Base-by-base conservation (phyloP, 2,113 vertebrate species). In the Zapus hudsonius region DNA sequence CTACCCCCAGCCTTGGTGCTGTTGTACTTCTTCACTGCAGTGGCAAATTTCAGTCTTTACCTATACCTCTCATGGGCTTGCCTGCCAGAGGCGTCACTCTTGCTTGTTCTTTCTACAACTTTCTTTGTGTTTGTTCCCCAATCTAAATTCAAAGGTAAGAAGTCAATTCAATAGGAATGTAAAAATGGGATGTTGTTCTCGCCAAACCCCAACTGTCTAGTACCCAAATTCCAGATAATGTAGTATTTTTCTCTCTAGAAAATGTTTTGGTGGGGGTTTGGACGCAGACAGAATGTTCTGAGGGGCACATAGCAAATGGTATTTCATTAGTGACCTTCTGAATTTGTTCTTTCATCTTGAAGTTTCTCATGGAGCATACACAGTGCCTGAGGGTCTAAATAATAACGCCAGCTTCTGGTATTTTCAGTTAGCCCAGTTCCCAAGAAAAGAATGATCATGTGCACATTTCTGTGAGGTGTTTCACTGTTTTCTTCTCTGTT, bases 201-300 rank as follows among this genome's bases (percentile, higher is more conserved):
- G 61, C 63, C 63, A 70, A n/a, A 84, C 89, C 70, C 73, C 36
- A 55, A 52, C 84, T n/a, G 42, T 91, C 66, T 44, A 83, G 31
- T 9, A 72, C 52, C 52, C 55, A 84, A 59, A 91, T 72, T 74
- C 31, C 36, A 92, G 9, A 55, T 82, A 12, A 47, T 78, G 64
- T 90, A 82, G 36, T 27, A 25, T 92, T 90, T 82, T 69, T 57
- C 31, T 95, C 83, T 92, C 69, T 86, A 36, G 66, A 88, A 93
- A 87, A 80, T 55, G 2, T 92, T 93, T 90, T 79, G 44, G 31
- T 67, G 52, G 64, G 64, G 70, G 69, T 92, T 90, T 86, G 55
- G 84, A 63, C 64, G 25, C 47, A 78, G 52, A 16, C 89, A 29
- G 33, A 36, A 38, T 70, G 47, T 93, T 94, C 89, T 89, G 40